These are phyloP conservation scores for Apodemus sylvaticus DNA, from an alignment of 2,113 vertebrate species.

Conservation along the genomic window DNA sequence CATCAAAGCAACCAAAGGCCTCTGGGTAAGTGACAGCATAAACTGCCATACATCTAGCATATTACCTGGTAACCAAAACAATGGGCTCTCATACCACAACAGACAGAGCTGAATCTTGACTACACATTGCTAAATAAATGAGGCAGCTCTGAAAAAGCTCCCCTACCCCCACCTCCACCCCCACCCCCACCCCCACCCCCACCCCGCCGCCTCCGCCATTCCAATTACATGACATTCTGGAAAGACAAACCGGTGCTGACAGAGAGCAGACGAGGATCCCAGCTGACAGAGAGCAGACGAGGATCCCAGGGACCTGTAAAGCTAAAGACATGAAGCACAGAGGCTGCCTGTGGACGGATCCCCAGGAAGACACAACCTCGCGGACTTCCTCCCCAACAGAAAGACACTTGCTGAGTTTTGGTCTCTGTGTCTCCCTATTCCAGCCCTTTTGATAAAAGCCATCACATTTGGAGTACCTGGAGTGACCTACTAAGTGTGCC, in stretches of 20 bases:
- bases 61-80: neutral
- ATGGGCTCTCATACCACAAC: neutral
- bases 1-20: neutral
- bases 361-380: neutral
- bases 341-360: neutral
- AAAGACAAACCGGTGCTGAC: neutral
- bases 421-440: neutral
- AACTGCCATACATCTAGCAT: neutral
- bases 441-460: neutral
- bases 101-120: neutral
- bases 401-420: neutral
- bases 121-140: neutral
- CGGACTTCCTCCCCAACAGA: neutral
- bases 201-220: neutral
- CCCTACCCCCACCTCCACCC: too few species aligned
- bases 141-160: neutral
- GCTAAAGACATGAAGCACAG: neutral
- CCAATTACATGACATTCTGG: neutral
- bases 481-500: neutral
- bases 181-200: too few species aligned
- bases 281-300: too few species aligned
- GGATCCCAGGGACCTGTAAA: accelerated
- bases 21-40: neutral
- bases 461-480: neutral
- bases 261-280: neutral